phyloP scores from a whole-genome alignment of 2,888 invertebrate genomes.

The Drosophila tripunctata region DNA sequence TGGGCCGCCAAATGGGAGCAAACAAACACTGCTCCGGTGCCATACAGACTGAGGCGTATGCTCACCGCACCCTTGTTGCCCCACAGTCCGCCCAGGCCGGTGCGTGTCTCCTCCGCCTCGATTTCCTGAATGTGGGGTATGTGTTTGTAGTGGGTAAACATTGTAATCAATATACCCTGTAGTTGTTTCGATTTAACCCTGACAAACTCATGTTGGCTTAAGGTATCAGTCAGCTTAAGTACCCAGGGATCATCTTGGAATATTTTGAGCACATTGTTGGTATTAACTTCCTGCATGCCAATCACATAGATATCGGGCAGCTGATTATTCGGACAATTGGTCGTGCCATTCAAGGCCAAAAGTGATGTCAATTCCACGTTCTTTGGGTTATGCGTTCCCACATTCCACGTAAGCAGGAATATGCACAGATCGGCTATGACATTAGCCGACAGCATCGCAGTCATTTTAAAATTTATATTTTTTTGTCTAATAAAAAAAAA shows the following conservation, averaged over 20 bases:
- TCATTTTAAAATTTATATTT: conserved; percentile 54
- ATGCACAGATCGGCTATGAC: conserved; percentile 84
- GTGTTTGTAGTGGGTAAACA: conserved; percentile 92
- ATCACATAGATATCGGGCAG: conserved; percentile 94
- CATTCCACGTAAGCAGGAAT: conserved; percentile 95
- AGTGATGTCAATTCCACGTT: conserved; percentile 89
- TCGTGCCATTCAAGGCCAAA: conserved; percentile 87
- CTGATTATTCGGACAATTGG: conserved; percentile 86
- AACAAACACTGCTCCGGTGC: conserved; percentile 94
- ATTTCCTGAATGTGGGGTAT: conserved; percentile 91
- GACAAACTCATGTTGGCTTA: conserved; percentile 89
- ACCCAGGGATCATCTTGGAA: conserved; percentile 95
- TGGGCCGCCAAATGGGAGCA: conserved; percentile 96
- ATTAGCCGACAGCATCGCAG: conserved; percentile 35
- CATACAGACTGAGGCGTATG: conserved; percentile 93
- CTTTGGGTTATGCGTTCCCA: conserved; percentile 91
- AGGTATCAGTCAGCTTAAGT: conserved; percentile 87
- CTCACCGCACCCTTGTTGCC: conserved; percentile 94
- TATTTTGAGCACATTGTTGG: conserved; percentile 91
- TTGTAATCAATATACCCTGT: conserved; percentile 92
- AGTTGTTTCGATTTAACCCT: conserved; percentile 92
- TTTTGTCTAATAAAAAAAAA: conserved; percentile 34
- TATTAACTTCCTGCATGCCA: conserved; percentile 95
- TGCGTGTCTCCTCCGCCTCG: conserved; percentile 93
- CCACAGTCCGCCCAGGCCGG: conserved; percentile 96